Evolutionary conservation across 2,797 vertebrate species (phyloP).

Genomic region (Rhadinocentrus ornatus): DNA sequence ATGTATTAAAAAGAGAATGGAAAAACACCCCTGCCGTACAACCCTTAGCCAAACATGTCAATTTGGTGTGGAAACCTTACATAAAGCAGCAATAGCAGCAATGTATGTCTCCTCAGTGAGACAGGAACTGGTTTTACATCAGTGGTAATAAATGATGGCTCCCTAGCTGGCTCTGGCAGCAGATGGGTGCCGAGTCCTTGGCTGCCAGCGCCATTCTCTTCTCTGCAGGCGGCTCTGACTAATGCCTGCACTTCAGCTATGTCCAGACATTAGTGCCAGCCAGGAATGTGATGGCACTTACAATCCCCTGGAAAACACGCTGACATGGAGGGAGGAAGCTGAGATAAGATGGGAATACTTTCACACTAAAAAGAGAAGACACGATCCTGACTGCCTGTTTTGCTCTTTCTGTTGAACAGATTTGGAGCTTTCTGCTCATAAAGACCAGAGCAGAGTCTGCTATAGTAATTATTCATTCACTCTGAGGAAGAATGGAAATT

Average conservation of each 20-base stretch:
- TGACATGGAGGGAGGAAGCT: slow-evolving; percentile 12
- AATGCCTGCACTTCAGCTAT: slow-evolving; percentile 35
- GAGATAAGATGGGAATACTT: slow-evolving; percentile 39
- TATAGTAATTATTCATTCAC: slow-evolving; percentile 23
- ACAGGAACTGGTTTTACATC: slow-evolving; percentile 67
- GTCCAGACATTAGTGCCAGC: slow-evolving; percentile 59
- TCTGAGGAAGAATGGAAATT: slow-evolving; percentile 26
- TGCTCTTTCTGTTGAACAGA: slow-evolving; percentile 29
- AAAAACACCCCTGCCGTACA: slow-evolving; percentile 4
- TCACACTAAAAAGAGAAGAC: slow-evolving; percentile 14
- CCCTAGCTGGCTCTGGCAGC: slow-evolving; percentile 47
- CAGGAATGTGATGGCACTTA: slow-evolving; percentile 58
- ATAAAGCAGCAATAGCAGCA: slow-evolving; percentile 29
- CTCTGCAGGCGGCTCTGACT: slow-evolving; percentile 64
- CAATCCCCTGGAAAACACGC: slow-evolving; percentile 37
- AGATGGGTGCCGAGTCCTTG: slow-evolving; percentile 64
- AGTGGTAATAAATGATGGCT: slow-evolving; percentile 61
- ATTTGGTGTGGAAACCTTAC: slow-evolving; percentile 28
- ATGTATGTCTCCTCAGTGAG: slow-evolving; percentile 47
- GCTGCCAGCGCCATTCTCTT: slow-evolving; percentile 41
- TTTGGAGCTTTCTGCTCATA: slow-evolving; percentile 22
- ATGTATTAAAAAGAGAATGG: slow-evolving; percentile 37
- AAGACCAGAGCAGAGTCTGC: slow-evolving; percentile 34
- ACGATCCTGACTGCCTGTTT: slow-evolving; percentile 23
- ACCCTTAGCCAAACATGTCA: slow-evolving; percentile 43